phyloP scores from a whole-genome alignment of 2,113 vertebrate genomes.

The Psittacara wagleri region DNA sequence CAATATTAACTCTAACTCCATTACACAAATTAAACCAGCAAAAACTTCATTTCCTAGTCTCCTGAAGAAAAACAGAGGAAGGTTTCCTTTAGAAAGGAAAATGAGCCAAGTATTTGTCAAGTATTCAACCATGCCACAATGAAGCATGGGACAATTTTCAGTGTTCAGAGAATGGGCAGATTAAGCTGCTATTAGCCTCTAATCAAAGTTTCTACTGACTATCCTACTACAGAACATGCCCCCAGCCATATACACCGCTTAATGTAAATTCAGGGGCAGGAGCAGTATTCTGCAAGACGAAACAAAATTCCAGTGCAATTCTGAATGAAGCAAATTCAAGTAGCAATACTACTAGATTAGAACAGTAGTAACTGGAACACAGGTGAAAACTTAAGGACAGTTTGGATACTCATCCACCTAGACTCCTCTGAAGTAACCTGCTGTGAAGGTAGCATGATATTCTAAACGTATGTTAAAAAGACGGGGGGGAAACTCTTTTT shows the following conservation, averaged over 20 bases:
- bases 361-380: neutral
- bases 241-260: neutral
- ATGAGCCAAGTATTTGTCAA: neutral
- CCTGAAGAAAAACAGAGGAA: neutral
- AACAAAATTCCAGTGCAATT: neutral
- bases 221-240: neutral
- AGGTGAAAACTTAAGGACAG: neutral
- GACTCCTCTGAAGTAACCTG: neutral
- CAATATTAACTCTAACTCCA: neutral
- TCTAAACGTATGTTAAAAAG: neutral
- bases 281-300: neutral
- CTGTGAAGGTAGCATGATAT: neutral
- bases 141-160: neutral
- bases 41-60: neutral
- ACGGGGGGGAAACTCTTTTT: neutral
- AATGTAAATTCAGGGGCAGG: neutral
- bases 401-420: neutral
- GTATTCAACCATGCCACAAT: neutral
- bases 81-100: neutral
- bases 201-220: neutral
- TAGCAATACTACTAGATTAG: neutral
- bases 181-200: neutral
- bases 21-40: neutral
- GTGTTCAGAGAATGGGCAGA: neutral
- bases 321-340: neutral